Conservation (phyloP, 1,140 invertebrate genomes). For the Macrobrachium nipponense region DNA sequence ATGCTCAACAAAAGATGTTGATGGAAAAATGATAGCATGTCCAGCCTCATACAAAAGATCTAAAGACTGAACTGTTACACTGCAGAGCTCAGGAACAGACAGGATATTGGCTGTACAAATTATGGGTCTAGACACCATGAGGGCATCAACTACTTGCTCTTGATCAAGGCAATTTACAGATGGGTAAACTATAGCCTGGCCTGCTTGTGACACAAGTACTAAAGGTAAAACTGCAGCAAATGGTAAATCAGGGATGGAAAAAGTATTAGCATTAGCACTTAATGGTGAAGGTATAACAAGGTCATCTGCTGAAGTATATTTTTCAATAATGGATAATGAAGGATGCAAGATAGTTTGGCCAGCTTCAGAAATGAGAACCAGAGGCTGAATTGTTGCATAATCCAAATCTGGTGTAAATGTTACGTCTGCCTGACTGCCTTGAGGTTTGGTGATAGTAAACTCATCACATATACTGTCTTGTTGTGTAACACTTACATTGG, state of each 20-base stretch:
- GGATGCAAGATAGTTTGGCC: constrained; percentile 17
- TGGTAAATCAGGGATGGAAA: neutral
- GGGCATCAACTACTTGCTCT: neutral
- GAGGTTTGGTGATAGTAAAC: neutral
- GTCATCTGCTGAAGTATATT: neutral
- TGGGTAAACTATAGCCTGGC: constrained; percentile 16
- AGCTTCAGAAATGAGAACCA: constrained; percentile 27
- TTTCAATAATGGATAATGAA: neutral
- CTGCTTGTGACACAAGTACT: constrained; percentile 31
- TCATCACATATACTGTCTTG: neutral
- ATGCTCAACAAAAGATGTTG: too few species aligned
- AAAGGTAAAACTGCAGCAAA: neutral
- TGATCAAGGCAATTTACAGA: constrained; percentile 3
- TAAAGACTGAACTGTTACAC: neutral
- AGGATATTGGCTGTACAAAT: neutral
- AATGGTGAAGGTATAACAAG: constrained; percentile 15
- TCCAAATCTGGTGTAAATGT: constrained; percentile 11
- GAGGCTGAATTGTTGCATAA: constrained; percentile 11
- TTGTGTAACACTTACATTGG: neutral
- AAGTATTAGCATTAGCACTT: constrained; percentile 1
- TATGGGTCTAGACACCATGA: neutral
- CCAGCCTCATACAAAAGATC: constrained; percentile 5
- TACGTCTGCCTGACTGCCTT: neutral
- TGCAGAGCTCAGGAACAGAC: constrained; percentile 19
- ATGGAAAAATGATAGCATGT: neutral